Base-by-base conservation (phyloP, 1,140 invertebrate species). In the Diabrotica undecimpunctata region DNA sequence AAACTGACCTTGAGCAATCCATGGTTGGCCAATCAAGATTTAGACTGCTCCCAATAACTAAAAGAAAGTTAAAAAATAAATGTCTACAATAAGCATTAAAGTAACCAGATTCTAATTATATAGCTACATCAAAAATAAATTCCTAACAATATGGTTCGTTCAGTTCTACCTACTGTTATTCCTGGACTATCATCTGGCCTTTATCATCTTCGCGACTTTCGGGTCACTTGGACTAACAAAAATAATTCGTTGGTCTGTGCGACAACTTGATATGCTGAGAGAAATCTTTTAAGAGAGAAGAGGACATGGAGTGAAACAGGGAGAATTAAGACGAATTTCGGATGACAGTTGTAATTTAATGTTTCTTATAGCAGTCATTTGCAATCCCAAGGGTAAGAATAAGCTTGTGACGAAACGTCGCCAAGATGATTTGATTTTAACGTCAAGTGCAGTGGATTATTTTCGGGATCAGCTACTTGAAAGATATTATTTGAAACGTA, bases 321-420 rank as follows among this genome's bases (percentile, higher is more conserved):
- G n/a, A n/a, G 41, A 46, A 46, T 46, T 46, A 46, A 46, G 41
- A 46, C 41, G 41, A 46, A 46, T 46, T 46, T 46, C 41, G n/a
- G 41, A 46, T 46, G 41, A 46, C 41, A 46, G 41, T 46, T n/a
- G 41, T 46, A 46, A 46, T 46, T 46, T 46, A 46, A 46, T 46
- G 41, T 46, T 46, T 46, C 41, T 46, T 46, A n/a, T 6, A 46
- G 41, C 41, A 46, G 41, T 46, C 41, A 46, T 46, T 46, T 46
- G 41, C 41, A 46, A 46, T 46, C 41, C 41, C 41, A 8, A 8
- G 41, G n/a, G n/a, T 46, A n/a, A 10, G n/a, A 46, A n/a, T 46
- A 46, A 46, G n/a, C 3, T 46, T 8, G 41, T 8, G n/a, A 46
- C n/a, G n/a, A 46, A 46, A 46, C 41, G 41, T 46, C 41, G n/a